Percentiles rank a stretch among this genome's conserved stretches.
phyloP scores from a whole-genome alignment of 2,888 invertebrate species.

The Bombylius discolor region DNA sequence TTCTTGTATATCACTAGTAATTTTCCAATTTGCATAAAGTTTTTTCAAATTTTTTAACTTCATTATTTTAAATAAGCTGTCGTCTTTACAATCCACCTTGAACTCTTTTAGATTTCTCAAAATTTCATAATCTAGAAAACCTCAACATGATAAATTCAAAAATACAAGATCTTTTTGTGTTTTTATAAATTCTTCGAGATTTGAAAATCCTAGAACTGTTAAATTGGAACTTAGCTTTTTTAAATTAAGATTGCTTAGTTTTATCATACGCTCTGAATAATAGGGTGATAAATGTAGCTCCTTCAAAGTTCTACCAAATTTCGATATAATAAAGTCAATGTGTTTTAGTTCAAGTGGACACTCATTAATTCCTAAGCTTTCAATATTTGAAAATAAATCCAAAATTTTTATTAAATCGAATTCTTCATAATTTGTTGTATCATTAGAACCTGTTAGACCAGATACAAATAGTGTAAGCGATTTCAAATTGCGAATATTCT shows the following conservation, averaged over 20 bases:
- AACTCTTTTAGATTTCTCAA: too few species aligned
- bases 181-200: neutral
- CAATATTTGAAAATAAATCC: too few species aligned
- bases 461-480: too few species aligned
- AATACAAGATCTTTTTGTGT: neutral
- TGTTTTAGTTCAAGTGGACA: neutral
- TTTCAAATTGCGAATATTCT: too few species aligned
- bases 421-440: too few species aligned
- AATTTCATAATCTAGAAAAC: neutral
- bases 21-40: neutral
- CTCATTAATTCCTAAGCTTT: too few species aligned
- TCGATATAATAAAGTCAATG: neutral
- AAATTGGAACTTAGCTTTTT: neutral
- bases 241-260: neutral
- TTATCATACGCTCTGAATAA: neutral
- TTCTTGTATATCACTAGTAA: too few species aligned
- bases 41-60: neutral
- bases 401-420: too few species aligned
- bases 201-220: neutral
- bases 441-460: too few species aligned
- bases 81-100: too few species aligned
- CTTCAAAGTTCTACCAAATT: neutral
- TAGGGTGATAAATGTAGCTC: neutral
- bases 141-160: neutral
- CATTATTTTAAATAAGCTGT: neutral